Evolutionary conservation across 2,797 vertebrate genomes (phyloP).

Genomic region (Darevskia nairensis): DNA sequence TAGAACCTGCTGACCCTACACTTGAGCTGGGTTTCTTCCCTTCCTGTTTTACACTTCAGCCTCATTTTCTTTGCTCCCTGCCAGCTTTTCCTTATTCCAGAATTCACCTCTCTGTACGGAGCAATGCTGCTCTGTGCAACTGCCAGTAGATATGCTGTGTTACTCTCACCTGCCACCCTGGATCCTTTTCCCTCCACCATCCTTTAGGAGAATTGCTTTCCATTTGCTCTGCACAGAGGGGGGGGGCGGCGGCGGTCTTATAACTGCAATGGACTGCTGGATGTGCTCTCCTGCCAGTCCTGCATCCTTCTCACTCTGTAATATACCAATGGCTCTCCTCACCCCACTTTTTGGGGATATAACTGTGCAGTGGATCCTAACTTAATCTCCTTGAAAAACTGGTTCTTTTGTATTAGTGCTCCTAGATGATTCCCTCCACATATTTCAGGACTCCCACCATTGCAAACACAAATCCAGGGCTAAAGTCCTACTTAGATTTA

Average conservation of each 20-base stretch:
- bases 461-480: background rate
- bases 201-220: background rate
- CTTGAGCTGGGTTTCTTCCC: background rate
- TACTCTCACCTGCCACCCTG: background rate
- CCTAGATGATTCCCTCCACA: background rate
- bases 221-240: background rate
- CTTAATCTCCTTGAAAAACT: background rate
- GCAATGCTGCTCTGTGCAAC: background rate
- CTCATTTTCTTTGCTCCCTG: background rate
- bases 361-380: background rate
- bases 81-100: background rate
- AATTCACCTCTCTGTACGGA: background rate
- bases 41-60: background rate
- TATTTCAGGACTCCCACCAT: background rate
- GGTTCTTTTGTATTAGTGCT: background rate
- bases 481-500: background rate
- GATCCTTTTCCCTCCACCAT: background rate
- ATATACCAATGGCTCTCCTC: background rate
- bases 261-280: background rate
- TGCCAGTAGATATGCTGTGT: too few species aligned
- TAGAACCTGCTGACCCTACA: background rate
- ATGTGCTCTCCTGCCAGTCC: background rate
- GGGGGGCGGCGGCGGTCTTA: background rate
- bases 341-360: background rate
- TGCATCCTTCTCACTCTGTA: background rate